Evolutionary conservation across 2,888 invertebrate species (phyloP), one percentile per base, ranked within the genome.

Genomic region (Lysandra coridon): DNA sequence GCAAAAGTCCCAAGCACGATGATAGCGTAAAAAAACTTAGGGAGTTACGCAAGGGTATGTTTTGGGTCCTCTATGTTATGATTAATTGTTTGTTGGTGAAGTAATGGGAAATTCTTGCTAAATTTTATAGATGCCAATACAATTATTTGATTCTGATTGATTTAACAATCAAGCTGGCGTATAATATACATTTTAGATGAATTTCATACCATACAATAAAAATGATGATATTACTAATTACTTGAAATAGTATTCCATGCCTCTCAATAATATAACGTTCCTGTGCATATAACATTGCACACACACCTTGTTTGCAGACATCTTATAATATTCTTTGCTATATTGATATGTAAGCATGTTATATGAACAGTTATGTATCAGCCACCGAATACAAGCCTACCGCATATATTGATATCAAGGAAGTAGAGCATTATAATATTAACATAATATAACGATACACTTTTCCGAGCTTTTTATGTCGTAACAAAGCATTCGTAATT

Each of bases 391-490:
- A 30, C 30, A 23, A 64, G 30, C 64, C 30, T 30, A 64, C 64
- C 64, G 64, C 64, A 64, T 30, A 64, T 30, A 64, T 64, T 64
- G 30, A 64, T 64, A 64, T 64, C 30, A 1, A 64, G 64, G 64
- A 64, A 64, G 64, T 64, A 30, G 64, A 64, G 64, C 30, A 64
- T 64, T 64, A 64, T 30, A 30, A 30, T 12, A 64, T 64, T 64
- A 64, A 30, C 64, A 30, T 64, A 64, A 30, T 30, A 30, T 64
- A 64, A 64, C 12, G 64, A 30, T 64, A 64, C 64, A 64, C 64
- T 30, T 64, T 64, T 64, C 64, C 30, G 30, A 64, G 64, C 64
- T 64, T 64, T 64, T 64, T 64, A 74, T 74, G n/a, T 17, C 23
- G 40, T 44, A n/a, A 74, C 1, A 6, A 1, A 64, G 1, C n/a